Conservation (phyloP, 2,797 vertebrate genomes). For the Danio albolineatus region DNA sequence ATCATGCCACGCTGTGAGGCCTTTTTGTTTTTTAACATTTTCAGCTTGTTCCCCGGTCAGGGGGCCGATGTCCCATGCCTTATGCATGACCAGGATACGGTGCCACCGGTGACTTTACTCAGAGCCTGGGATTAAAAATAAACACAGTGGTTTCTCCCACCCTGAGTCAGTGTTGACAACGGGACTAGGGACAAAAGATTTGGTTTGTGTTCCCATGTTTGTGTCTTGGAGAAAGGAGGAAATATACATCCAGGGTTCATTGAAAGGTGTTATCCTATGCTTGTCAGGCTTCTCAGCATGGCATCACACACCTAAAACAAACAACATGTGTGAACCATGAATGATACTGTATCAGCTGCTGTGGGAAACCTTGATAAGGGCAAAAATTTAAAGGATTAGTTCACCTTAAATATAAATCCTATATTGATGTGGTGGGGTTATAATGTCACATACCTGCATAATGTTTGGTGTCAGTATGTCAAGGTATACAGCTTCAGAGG, state of each 20-base stretch:
- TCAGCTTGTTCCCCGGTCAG: conserved; percentile 59
- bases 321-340: conserved; percentile 59
- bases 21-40: conserved; percentile 50
- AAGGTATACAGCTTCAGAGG: no score
- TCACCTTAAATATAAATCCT: background rate
- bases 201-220: conserved; percentile 57
- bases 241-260: conserved; percentile 44
- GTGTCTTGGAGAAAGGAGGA: conserved; percentile 43
- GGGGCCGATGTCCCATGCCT: conserved; percentile 43
- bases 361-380: conserved; percentile 38
- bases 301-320: conserved; percentile 59
- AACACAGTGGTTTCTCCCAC: conserved; percentile 53
- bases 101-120: conserved; percentile 52
- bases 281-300: conserved; percentile 59
- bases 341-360: conserved; percentile 46
- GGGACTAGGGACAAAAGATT: conserved; percentile 62
- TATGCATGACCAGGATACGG: conserved; percentile 33
- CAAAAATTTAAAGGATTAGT: conserved; percentile 14
- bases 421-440: no score
- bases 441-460: no score
- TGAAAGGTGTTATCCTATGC: conserved; percentile 56
- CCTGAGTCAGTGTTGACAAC: conserved; percentile 45
- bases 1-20: conserved; percentile 59
- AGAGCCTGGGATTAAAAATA: conserved; percentile 59
- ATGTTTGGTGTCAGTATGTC: no score